Base-by-base conservation (phyloP, 1,140 invertebrate species). In the Bursaphelenchus mucronatus region DNA sequence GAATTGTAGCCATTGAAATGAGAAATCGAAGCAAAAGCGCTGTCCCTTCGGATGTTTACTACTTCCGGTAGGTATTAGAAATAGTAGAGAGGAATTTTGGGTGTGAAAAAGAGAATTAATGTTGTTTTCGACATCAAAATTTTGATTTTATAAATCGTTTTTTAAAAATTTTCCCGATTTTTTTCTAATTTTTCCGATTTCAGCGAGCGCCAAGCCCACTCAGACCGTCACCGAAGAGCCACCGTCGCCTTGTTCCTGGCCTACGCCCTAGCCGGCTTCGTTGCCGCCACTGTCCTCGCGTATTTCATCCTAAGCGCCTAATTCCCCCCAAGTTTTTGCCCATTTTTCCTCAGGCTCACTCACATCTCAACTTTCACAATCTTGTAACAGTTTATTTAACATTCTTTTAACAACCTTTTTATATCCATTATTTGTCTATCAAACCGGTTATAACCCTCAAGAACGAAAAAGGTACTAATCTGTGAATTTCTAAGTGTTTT, bases 1-100 rank as follows among this genome's bases (percentile, higher is more conserved):
- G 49, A 47, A 44, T 70, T 40, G 49, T 46, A 11, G 69, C 68
- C n/a, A 73, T 70, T 10, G 69, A 70, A 39, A 44, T 70, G 70
- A 69, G 67, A 9, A 73, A 53, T 13, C 53, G 70, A 43, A 54
- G 19, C 43, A 67, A 64, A 44, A 40, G 55, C 70, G 15, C 61
- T 11, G 44, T 17, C 45, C 19, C 69, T 9, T 61, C 69, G 17
- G 69, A 70, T 41, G 55, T 30, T 50, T 70, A 70, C 46, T 70
- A 70, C 47, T 70, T 73, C 54, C 70, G 73, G 61, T 63, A 30
- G 11, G 61, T 51, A 21, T 40, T 52, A 21, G 13, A 52, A 13
- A 3, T 11, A 41, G 39, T 45, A n/a, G 7, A 44, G 47, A 63
- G 64, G 3, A 58, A 58, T 46, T 44, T 49, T 44, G 21, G 45